Evolutionary conservation across 2,113 vertebrate species (phyloP).

Genomic region (Tympanuchus pallidicinctus): DNA sequence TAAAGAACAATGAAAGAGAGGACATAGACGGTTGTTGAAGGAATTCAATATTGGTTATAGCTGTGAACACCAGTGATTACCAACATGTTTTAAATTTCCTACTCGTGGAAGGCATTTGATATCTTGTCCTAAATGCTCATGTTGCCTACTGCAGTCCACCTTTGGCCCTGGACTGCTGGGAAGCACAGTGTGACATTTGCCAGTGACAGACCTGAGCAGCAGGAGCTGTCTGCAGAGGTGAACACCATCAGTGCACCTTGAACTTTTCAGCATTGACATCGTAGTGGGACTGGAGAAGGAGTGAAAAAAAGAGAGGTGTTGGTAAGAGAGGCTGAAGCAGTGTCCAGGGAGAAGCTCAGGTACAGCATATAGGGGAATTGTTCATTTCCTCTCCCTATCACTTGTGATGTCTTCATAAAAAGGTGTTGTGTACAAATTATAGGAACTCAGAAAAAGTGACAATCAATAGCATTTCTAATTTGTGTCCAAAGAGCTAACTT

Average conservation of each 20-base stretch:
- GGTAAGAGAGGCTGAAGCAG: not conserved
- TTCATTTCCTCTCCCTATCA: not conserved
- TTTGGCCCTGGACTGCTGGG: not conserved
- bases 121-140: fast-evolving
- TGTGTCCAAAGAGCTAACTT: not conserved
- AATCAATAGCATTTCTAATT: not conserved
- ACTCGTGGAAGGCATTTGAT: not conserved
- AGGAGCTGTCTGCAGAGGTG: not conserved
- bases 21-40: not conserved
- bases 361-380: not conserved
- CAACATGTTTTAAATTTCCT: not conserved
- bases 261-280: not conserved
- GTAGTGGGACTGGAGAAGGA: not conserved
- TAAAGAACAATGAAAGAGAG: slow-evolving; percentile 49
- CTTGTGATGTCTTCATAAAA: not conserved
- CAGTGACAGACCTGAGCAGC: not conserved
- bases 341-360: not conserved
- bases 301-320: not conserved
- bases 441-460: not conserved
- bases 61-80: not conserved
- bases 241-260: not conserved
- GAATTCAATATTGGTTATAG: slow-evolving; percentile 1
- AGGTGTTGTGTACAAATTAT: not conserved
- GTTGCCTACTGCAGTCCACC: not conserved
- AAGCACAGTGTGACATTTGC: not conserved